These are phyloP conservation scores for Ranitomeya imitator DNA, from an alignment of 2,113 vertebrate genomes.

Conservation along the genomic window DNA sequence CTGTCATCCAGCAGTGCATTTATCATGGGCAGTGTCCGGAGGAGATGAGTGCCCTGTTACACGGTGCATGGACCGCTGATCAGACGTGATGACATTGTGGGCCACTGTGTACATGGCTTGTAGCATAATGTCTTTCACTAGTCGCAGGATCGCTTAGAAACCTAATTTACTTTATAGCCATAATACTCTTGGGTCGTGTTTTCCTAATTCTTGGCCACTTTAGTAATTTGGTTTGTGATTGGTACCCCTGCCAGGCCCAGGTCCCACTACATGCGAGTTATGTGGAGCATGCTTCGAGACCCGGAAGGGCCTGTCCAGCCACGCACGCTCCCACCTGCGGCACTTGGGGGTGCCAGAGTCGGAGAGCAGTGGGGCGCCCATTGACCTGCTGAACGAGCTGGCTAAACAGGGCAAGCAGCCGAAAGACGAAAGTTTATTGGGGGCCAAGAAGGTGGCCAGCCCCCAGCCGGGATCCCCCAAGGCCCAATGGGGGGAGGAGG, in stretches of 20 bases:
- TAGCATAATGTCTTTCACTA: background rate
- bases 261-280: slow-evolving; percentile 84
- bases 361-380: slow-evolving; percentile 85
- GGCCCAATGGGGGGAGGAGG: slow-evolving; percentile 80
- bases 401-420: slow-evolving; percentile 80
- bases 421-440: slow-evolving; percentile 65
- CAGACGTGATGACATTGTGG: background rate
- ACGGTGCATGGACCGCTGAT: no score
- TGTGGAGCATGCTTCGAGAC: slow-evolving; percentile 88
- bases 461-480: slow-evolving; percentile 80
- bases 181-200: slow-evolving; percentile 3
- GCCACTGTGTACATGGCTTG: background rate
- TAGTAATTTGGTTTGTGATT: slow-evolving; percentile 44
- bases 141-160: background rate
- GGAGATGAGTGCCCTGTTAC: no score
- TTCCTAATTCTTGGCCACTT: background rate
- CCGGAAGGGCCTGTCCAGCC: slow-evolving; percentile 86
- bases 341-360: slow-evolving; percentile 86
- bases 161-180: background rate
- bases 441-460: slow-evolving; percentile 73
- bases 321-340: slow-evolving; percentile 88
- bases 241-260: slow-evolving; percentile 68
- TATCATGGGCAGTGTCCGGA: no score
- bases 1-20: no score
- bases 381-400: slow-evolving; percentile 85